These are phyloP conservation scores for Phalacrocorax brasilianus DNA, from an alignment of 2,113 vertebrate genomes.

Conservation along the genomic window DNA sequence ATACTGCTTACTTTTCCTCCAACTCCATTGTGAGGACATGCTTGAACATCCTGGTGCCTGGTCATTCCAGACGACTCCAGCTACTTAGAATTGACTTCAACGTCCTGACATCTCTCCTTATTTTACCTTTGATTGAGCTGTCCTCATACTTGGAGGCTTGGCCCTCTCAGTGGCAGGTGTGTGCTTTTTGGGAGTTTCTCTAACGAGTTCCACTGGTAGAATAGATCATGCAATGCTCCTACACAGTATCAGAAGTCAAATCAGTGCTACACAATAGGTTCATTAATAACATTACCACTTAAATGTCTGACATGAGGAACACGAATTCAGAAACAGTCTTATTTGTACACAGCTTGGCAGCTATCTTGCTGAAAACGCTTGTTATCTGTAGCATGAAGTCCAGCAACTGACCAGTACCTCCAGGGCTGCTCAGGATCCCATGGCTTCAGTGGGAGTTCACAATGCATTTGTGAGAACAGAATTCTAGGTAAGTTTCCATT, in stretches of 20 bases:
- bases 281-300: not conserved
- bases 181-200: not conserved
- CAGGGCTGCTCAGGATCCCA: not conserved
- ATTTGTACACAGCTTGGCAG: not conserved
- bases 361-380: not conserved
- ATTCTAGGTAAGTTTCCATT: not conserved
- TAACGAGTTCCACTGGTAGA: not conserved
- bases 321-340: not conserved
- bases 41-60: not conserved
- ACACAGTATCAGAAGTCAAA: not conserved
- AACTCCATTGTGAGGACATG: not conserved
- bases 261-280: not conserved
- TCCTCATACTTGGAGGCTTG: not conserved
- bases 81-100: not conserved
- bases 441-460: not conserved
- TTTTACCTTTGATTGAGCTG: not conserved
- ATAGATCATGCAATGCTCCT: not conserved
- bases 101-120: not conserved
- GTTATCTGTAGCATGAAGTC: not conserved
- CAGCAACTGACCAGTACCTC: not conserved
- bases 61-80: not conserved
- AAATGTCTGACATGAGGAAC: not conserved
- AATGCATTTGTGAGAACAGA: not conserved
- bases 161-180: not conserved
- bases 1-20: not conserved